Percentiles rank a stretch among this genome's conserved stretches.
phyloP scores from a whole-genome alignment of 2,888 invertebrate genomes.

The Gibbula magus region DNA sequence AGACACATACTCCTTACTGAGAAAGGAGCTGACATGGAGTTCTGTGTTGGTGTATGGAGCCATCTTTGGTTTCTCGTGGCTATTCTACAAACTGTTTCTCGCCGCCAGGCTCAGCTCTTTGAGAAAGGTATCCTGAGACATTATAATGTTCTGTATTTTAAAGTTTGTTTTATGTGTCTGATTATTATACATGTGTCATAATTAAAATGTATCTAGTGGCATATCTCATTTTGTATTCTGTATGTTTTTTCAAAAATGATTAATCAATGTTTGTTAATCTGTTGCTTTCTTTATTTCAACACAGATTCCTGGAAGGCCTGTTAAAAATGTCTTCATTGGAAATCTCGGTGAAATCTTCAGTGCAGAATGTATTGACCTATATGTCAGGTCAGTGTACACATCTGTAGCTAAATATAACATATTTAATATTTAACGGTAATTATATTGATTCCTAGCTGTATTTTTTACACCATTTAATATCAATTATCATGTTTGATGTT shows the following conservation, averaged over 20 bases:
- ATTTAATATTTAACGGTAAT: too few species aligned
- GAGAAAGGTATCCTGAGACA: neutral
- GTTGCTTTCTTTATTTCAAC: neutral
- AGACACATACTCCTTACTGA: neutral
- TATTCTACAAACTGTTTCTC: conserved; percentile 23
- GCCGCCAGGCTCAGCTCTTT: neutral
- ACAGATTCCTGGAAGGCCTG: conserved; percentile 7
- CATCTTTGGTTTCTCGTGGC: conserved; percentile 24
- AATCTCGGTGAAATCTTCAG: conserved; percentile 25
- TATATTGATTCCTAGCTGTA: too few species aligned
- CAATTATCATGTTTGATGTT: too few species aligned
- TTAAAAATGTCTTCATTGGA: neutral
- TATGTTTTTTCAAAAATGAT: too few species aligned
- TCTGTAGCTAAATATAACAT: too few species aligned
- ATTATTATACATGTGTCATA: too few species aligned
- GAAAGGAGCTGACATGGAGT: neutral
- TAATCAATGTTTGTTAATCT: neutral
- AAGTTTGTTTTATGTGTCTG: too few species aligned
- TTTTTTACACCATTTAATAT: too few species aligned
- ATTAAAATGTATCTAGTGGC: too few species aligned
- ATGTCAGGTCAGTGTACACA: conserved; percentile 7
- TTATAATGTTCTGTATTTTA: too few species aligned
- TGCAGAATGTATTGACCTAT: conserved; percentile 10
- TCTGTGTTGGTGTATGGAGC: neutral
- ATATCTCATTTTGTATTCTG: too few species aligned